Base-by-base conservation (phyloP, 1,140 invertebrate species). In the Charaxes varanes region DNA sequence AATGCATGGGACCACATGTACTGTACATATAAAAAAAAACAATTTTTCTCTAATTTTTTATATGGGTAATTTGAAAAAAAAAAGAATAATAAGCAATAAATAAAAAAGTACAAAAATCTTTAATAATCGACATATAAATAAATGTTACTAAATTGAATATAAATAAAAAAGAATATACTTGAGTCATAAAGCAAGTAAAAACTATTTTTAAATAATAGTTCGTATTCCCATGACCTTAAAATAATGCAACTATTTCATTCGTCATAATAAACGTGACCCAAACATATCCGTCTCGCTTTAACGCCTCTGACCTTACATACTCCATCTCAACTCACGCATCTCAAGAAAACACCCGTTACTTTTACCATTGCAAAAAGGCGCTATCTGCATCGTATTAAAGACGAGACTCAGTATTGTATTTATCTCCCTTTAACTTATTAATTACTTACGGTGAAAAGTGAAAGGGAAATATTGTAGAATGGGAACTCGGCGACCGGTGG, bases 351-450 rank as follows among this genome's bases (percentile, higher is more conserved):
- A 59, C 64, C 78, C 78, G 78, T 82, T 82, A 82, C 78, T 82
- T 82, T 82, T 80, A 76, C 72, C 65, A 53, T 61, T 74, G 76
- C 76, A 74, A 82, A 80, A 82, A 82, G 76, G 70, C 64, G 62
- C 48, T 77, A 82, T 80, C 78, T 80, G 73, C 70, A 45, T 56
- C 51, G 47, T 5, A 13, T 48, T 44, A 3, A 21, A 27, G 45
- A 32, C 41, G 41, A 17, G 33, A 7, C 31, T 36, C 14, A 28
- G 14, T 12, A 11, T 23, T 42, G 45, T 30, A 10, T 8, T 36
- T 40, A 23, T 62, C 63, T 65, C 62, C 47, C 49, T 78, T 46
- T 43, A 7, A 14, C 55, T 7, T 22, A 18, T 17, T 15, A 18
- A 14, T 32, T 22, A 12, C 2, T n/a, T 2, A 16, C 11, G 8